Evolutionary conservation across 2,888 invertebrate species (phyloP), one percentile per base, ranked within the genome.

Genomic region (Aphelenchoides bicaudatus): DNA sequence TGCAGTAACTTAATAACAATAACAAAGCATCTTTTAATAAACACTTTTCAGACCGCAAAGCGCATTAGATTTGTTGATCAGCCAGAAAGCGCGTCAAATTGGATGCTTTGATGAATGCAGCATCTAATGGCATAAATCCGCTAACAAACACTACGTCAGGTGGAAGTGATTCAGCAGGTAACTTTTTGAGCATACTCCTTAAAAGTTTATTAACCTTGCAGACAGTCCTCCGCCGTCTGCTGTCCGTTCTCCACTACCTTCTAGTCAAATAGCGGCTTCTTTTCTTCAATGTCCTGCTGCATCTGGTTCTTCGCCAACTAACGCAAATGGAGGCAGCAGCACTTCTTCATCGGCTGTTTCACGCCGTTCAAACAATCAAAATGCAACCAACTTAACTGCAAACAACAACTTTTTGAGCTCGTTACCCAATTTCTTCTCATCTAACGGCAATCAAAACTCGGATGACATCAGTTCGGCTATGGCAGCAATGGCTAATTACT

Each of bases 31-130:
- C 27, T 10, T n/a, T 19, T 27, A 2, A n/a, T 55, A 8, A 10
- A 19, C 21, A 1, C 28, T 1, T 59, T 58, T 4, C 58, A 58
- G 58, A 13, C 25, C 51, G 1, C 55, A 27, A 60, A 59, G 39
- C 39, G 56, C 58, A 6, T 56, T 58, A n/a, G 58, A 58, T 16
- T 28, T 58, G 43, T 27, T 58, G 6, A n/a, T 58, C 19, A 58
- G 29, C 27, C 58, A 58, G 56, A 58, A n/a, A 58, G 43, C 27
- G 58, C 13, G 39, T 27, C 25, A 58, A 58, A 39, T 29, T 58
- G 19, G 58, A 58, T 19, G n/a, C 38, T 1, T 51, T 38, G 21
- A 43, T 43, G 10, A 10, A n/a, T 25, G 43, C 43, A 8, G 43
- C 43, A 8, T 19, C 16, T n/a, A 43, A 43, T n/a, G 43, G 43